Evolutionary conservation across 2,113 vertebrate genomes (phyloP).

Genomic region (Mormoops blainvillei): DNA sequence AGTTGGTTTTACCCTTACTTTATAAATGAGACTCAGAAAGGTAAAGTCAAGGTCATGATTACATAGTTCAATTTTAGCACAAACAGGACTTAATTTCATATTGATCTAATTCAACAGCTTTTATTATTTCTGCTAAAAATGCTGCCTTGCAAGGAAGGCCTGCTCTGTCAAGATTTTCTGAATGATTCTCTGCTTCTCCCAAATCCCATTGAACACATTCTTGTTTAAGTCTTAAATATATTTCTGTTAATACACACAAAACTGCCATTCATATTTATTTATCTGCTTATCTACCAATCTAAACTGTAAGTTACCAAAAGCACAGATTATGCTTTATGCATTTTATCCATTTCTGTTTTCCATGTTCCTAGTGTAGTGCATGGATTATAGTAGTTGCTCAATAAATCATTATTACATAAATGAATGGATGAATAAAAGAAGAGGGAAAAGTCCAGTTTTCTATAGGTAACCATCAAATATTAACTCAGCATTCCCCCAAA

Average conservation of each 20-base stretch:
- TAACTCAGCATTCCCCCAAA: neutral
- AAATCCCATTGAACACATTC: neutral
- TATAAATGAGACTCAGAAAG: neutral
- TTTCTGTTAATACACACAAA: neutral
- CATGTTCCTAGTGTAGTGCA: neutral
- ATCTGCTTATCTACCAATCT: neutral
- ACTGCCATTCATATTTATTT: neutral
- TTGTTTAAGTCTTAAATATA: neutral
- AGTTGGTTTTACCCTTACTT: neutral
- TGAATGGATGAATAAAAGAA: slow-evolving; percentile 35
- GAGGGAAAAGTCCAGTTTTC: neutral
- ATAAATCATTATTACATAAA: slow-evolving; percentile 44
- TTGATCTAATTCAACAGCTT: neutral
- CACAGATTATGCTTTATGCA: neutral
- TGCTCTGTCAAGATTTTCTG: neutral
- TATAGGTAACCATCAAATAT: neutral
- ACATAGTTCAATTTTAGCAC: neutral
- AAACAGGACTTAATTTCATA: neutral
- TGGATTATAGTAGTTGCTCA: slow-evolving; percentile 8
- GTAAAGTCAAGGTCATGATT: neutral
- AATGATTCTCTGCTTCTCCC: neutral
- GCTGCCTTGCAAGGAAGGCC: neutral
- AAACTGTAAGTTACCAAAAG: neutral
- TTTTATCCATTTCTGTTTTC: neutral
- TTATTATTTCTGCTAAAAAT: slow-evolving; percentile 2